phyloP scores from a whole-genome alignment of 92 coral and sea anemone genomes.

The Porites evermanni region DNA sequence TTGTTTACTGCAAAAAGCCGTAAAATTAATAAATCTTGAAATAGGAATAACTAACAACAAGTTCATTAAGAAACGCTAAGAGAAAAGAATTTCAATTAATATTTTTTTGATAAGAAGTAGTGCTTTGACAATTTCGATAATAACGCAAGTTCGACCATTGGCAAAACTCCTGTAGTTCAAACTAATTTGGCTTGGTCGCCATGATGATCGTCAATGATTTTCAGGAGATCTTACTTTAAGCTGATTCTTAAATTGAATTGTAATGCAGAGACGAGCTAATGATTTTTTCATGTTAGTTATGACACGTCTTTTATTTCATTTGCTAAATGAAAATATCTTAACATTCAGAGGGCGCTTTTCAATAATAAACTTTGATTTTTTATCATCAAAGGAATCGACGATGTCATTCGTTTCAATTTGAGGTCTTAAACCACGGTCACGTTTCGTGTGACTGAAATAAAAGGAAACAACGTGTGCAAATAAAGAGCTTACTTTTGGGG shows the following conservation, averaged over 20 bases:
- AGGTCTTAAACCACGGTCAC: constrained; percentile 13
- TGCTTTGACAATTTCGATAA: background rate
- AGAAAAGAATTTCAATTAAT: constrained; percentile 43
- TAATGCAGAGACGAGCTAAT: background rate
- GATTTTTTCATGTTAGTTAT: constrained; percentile 7
- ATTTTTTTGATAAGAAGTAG: constrained; percentile 18
- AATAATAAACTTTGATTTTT: constrained; percentile 46
- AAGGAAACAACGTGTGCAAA: constrained; percentile 21
- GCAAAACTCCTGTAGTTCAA: too few species aligned
- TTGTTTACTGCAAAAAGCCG: constrained; percentile 16
- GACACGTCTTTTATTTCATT: constrained; percentile 12
- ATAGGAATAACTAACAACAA: constrained; percentile 25
- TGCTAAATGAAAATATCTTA: constrained; percentile 37
- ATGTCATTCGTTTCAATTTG: constrained; percentile 23
- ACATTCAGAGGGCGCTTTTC: constrained; percentile 19
- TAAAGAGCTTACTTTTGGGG: constrained; percentile 10
- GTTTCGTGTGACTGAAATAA: constrained; percentile 20
- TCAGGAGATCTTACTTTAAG: background rate
- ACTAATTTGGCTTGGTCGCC: too few species aligned
- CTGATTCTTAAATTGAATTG: background rate
- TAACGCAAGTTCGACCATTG: background rate
- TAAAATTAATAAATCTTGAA: constrained; percentile 39
- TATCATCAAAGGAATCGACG: constrained; percentile 11
- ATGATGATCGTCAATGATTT: background rate
- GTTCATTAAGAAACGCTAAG: constrained; percentile 43